A percentile compares a stretch with the other conserved stretches of the same genome.
Conservation (phyloP, 2,888 invertebrate genomes). For the Nemapogon koenigi region DNA sequence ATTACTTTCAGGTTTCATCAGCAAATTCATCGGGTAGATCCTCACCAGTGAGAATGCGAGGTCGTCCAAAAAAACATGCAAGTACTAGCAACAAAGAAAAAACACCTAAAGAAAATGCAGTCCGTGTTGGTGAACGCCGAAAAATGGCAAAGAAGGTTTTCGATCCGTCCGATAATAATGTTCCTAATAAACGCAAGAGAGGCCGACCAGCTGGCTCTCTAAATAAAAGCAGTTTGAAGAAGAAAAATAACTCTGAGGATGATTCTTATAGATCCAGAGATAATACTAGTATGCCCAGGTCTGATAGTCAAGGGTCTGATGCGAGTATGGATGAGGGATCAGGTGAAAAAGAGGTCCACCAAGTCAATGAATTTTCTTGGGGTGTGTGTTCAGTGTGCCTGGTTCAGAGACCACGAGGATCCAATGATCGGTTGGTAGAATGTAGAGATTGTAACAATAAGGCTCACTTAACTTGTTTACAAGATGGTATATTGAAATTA, state of each 20-base stretch:
- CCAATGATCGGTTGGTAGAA: constrained; percentile 69
- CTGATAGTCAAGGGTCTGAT: constrained; percentile 48
- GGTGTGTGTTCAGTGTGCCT: constrained; percentile 70
- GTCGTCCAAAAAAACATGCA: constrained; percentile 44
- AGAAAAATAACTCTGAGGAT: constrained; percentile 36
- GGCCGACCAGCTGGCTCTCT: constrained; percentile 70
- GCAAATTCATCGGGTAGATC: constrained; percentile 58
- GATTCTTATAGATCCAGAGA: constrained; percentile 23
- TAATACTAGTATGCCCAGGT: constrained; percentile 37
- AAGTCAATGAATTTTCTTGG: constrained; percentile 52
- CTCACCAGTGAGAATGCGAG: constrained; percentile 52
- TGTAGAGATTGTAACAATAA: constrained; percentile 77
- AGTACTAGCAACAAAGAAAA: constrained; percentile 29
- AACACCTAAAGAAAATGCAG: constrained; percentile 35
- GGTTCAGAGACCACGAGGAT: constrained; percentile 62
- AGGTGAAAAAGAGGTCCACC: constrained; percentile 44
- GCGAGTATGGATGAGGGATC: constrained; percentile 54
- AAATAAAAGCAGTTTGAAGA: constrained; percentile 66
- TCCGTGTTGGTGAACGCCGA: constrained; percentile 65
- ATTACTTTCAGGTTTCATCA: constrained; percentile 37
- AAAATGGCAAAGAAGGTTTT: constrained; percentile 86
- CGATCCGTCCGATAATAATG: constrained; percentile 83
- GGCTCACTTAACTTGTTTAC: constrained; percentile 75
- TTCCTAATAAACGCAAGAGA: constrained; percentile 73
- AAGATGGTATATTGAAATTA: constrained; percentile 68